phyloP scores from a whole-genome alignment of 2,797 vertebrate species.

The Tenualosa thibaudeaui region DNA sequence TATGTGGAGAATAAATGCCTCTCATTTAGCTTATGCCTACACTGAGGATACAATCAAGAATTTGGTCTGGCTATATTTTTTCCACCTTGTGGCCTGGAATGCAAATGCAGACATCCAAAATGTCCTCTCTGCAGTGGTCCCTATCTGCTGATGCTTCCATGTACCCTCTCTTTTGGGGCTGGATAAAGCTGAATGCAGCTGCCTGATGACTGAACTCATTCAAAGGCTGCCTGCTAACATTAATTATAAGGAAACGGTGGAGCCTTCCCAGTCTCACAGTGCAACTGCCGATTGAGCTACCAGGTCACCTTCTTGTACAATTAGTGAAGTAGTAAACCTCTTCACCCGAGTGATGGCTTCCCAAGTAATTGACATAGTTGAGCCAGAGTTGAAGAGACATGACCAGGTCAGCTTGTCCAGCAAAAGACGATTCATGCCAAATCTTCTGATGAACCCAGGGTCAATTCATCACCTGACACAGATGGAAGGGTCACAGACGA shows the following conservation, averaged over 20 bases:
- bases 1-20: background rate
- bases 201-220: background rate
- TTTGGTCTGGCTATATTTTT: background rate
- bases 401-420: too few species aligned
- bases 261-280: background rate
- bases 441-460: background rate
- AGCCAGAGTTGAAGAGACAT: background rate
- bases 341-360: background rate
- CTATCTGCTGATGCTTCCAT: background rate
- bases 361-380: background rate
- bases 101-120: background rate
- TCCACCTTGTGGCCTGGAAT: background rate
- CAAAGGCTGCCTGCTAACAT: conserved; percentile 4
- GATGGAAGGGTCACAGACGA: background rate
- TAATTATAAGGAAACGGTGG: background rate
- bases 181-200: background rate
- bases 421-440: background rate
- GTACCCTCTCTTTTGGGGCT: background rate
- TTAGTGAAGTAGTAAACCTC: background rate
- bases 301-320: background rate
- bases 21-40: background rate
- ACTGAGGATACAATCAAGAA: background rate
- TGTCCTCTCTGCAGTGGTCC: background rate
- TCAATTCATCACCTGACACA: background rate
- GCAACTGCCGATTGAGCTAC: background rate